Evolutionary conservation across 2,888 invertebrate species (phyloP).

Genomic region (Drosophila trichaetosa): DNA sequence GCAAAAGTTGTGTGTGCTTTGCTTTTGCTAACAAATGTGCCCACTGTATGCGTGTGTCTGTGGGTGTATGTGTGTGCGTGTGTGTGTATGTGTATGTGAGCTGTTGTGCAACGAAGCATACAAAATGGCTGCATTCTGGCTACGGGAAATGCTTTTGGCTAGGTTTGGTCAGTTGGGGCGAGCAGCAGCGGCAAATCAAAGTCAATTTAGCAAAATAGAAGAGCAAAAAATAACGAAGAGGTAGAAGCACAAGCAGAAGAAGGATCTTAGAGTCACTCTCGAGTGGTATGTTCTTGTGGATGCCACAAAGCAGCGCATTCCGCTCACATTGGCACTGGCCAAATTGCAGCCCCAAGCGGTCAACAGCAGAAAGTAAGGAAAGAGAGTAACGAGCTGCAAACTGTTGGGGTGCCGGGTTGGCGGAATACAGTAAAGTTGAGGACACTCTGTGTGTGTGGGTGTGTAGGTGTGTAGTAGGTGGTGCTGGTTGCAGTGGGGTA

Average conservation of each 20-base stretch:
- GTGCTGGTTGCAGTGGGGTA: background rate
- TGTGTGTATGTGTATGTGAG: slow-evolving; percentile 4
- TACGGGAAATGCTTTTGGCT: slow-evolving; percentile 35
- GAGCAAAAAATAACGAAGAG: background rate
- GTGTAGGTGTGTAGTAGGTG: background rate
- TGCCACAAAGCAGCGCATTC: slow-evolving; percentile 47
- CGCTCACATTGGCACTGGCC: slow-evolving; percentile 26
- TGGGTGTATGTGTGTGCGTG: background rate
- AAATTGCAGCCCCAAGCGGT: slow-evolving; percentile 47
- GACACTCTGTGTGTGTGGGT: background rate
- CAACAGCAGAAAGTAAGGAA: slow-evolving; percentile 5
- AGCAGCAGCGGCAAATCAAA: slow-evolving; percentile 59
- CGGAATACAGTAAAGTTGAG: background rate
- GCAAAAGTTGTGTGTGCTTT: slow-evolving; percentile 41
- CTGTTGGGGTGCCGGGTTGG: background rate
- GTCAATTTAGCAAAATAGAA: slow-evolving; percentile 69
- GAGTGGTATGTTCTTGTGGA: slow-evolving; percentile 59
- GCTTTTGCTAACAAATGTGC: slow-evolving; percentile 44
- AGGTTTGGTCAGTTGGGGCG: slow-evolving; percentile 20
- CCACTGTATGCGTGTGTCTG: background rate
- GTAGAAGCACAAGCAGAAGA: slow-evolving; percentile 11
- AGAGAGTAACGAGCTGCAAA: slow-evolving; percentile 15
- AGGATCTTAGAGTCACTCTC: slow-evolving; percentile 56
- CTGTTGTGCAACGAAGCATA: slow-evolving; percentile 65
- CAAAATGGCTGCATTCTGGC: slow-evolving; percentile 68